Conservation (phyloP, 2,888 invertebrate species). For the Hoplodrina blanda region DNA sequence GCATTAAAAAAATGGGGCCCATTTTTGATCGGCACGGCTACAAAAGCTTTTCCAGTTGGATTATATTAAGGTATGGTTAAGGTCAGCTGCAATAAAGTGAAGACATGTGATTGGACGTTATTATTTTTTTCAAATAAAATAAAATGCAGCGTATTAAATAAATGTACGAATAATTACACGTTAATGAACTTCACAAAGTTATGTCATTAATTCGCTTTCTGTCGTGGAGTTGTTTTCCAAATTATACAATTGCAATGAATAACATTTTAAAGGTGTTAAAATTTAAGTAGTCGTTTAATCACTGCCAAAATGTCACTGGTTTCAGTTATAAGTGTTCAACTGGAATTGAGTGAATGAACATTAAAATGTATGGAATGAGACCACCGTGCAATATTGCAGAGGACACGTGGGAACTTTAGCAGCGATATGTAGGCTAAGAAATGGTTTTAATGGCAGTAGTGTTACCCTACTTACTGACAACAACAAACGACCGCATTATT, state of each 20-base stretch:
- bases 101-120: conserved; percentile 17
- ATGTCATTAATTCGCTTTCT: conserved; percentile 26
- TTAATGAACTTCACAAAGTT: conserved; percentile 33
- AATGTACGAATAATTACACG: conserved; percentile 13
- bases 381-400: conserved; percentile 10
- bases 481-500: no score
- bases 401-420: neutral
- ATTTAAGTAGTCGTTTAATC: conserved; percentile 47
- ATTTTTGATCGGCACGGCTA: conserved; percentile 5
- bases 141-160: conserved; percentile 13
- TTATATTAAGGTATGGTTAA: neutral
- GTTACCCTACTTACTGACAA: neutral
- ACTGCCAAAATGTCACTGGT: conserved; percentile 50
- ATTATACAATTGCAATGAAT: conserved; percentile 56
- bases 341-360: conserved; percentile 28
- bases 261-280: conserved; percentile 56
- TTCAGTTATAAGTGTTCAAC: conserved; percentile 26
- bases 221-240: conserved; percentile 42
- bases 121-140: conserved; percentile 9
- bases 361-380: conserved; percentile 24
- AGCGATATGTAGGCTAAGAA: neutral
- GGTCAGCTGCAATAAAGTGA: conserved; percentile 34
- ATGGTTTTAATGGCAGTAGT: neutral
- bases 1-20: conserved; percentile 3
- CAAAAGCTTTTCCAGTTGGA: conserved; percentile 15